Percentiles rank a stretch among this genome's conserved stretches.
These are phyloP conservation scores for Corella eumyota DNA, from an alignment of 23 tunicate genomes.

Conservation along the genomic window DNA sequence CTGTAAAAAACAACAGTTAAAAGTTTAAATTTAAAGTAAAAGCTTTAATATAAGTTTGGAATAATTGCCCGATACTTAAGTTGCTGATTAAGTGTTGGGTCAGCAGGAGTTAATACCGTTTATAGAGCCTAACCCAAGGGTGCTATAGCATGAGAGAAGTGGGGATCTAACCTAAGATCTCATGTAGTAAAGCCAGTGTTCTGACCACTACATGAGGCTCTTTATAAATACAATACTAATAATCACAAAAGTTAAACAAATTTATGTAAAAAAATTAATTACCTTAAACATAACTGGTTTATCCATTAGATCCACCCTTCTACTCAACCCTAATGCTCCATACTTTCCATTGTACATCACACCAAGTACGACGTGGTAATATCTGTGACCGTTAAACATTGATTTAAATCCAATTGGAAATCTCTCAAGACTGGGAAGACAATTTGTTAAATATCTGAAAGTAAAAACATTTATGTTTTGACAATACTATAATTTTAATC, in stretches of 20 bases:
- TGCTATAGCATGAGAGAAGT: too few relatives aligned
- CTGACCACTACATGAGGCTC: too few relatives aligned
- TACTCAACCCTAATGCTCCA: slow-evolving; percentile 78
- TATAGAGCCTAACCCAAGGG: too few relatives aligned
- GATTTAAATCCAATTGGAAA: slow-evolving; percentile 95
- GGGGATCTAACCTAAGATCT: too few relatives aligned
- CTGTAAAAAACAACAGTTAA: slow-evolving; percentile 3
- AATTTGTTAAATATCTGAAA: slow-evolving; percentile 54
- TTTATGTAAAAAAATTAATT: neutral
- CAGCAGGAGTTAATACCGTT: too few relatives aligned
- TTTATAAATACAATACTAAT: neutral
- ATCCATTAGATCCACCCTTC: slow-evolving; percentile 78
- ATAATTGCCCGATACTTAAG: too few relatives aligned
- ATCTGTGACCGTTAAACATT: slow-evolving; percentile 53
- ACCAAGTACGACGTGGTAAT: slow-evolving; percentile 90
- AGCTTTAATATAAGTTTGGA: too few relatives aligned
- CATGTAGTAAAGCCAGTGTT: too few relatives aligned
- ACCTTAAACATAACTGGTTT: slow-evolving; percentile 72
- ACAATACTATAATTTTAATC: neutral
- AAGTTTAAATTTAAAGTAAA: neutral
- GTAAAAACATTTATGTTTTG: neutral
- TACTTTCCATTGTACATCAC: slow-evolving; percentile 38
- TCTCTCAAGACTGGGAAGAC: slow-evolving; percentile 44
- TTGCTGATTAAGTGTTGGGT: too few relatives aligned
- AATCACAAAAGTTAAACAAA: neutral